phyloP scores from a whole-genome alignment of 2,888 invertebrate genomes.

The Germaria angustata region DNA sequence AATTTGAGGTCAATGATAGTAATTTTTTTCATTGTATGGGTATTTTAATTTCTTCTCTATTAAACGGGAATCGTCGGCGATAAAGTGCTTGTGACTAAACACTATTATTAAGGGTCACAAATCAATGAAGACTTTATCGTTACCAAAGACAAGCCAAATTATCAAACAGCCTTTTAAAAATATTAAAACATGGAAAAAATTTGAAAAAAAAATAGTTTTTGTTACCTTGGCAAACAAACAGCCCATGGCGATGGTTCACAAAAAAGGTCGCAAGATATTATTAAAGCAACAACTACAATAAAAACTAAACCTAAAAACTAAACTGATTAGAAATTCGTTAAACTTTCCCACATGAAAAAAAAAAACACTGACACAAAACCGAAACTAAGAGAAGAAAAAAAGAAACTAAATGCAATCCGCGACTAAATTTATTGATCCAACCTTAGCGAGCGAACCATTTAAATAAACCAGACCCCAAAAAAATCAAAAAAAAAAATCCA shows the following conservation, averaged over 20 bases:
- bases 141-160: conserved; percentile 59
- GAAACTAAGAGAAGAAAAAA: conserved; percentile 17
- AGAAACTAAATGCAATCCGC: conserved; percentile 66
- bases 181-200: not conserved
- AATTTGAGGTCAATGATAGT: conserved; percentile 64
- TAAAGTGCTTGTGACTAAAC: conserved; percentile 66
- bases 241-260: conserved; percentile 23
- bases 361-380: not conserved
- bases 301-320: conserved; percentile 45
- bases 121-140: conserved; percentile 68
- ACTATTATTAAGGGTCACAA: conserved; percentile 69
- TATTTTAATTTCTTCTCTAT: conserved; percentile 14
- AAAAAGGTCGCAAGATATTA: conserved; percentile 65
- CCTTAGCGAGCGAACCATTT: conserved; percentile 55
- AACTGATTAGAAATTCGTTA: conserved; percentile 66
- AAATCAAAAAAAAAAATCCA: not conserved
- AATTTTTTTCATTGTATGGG: not conserved
- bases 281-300: conserved; percentile 56
- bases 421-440: conserved; percentile 68
- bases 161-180: conserved; percentile 40
- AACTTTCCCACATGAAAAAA: conserved; percentile 63
- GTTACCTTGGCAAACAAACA: not conserved
- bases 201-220: conserved; percentile 7
- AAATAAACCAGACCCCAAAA: conserved; percentile 48
- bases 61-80: conserved; percentile 52